A percentile compares a stretch with the other conserved stretches of the same genome.
Evolutionary conservation across 2,797 vertebrate species (phyloP).

Genomic region (Clarias platycephalus): DNA sequence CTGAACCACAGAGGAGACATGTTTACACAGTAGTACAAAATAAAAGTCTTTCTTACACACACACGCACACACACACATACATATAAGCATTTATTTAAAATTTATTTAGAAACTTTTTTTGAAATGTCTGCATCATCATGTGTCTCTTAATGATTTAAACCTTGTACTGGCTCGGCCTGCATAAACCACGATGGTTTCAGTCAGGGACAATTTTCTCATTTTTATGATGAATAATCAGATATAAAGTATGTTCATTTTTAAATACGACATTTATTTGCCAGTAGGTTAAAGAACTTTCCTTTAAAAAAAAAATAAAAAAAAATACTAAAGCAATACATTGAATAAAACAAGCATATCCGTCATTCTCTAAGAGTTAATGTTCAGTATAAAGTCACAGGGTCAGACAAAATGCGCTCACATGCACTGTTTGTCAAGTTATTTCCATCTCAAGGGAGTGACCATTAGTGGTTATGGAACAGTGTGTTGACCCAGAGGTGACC

Average conservation of each 20-base stretch:
- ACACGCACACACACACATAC: background rate
- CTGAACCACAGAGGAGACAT: constrained; percentile 66
- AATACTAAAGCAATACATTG: background rate
- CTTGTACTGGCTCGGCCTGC: background rate
- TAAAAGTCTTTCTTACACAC: background rate
- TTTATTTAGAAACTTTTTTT: background rate
- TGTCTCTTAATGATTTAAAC: background rate
- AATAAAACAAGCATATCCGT: background rate
- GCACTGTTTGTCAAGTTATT: constrained; percentile 24
- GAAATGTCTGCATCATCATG: background rate
- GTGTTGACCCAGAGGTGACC: constrained; percentile 16
- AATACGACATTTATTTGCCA: background rate
- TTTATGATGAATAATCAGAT: background rate
- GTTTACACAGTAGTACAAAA: background rate
- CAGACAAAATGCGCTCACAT: background rate
- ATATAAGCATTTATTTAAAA: background rate
- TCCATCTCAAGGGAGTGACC: constrained; percentile 27
- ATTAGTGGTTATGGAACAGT: background rate
- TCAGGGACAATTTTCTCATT: background rate
- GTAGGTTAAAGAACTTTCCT: background rate
- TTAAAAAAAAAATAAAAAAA: background rate
- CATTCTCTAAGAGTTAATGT: background rate
- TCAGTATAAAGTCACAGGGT: background rate
- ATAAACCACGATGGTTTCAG: background rate
- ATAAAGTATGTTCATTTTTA: background rate